Evolutionary conservation across 2,797 vertebrate species (phyloP), one percentile per base, ranked within the genome.

Genomic region (Sorex maritimensis): DNA sequence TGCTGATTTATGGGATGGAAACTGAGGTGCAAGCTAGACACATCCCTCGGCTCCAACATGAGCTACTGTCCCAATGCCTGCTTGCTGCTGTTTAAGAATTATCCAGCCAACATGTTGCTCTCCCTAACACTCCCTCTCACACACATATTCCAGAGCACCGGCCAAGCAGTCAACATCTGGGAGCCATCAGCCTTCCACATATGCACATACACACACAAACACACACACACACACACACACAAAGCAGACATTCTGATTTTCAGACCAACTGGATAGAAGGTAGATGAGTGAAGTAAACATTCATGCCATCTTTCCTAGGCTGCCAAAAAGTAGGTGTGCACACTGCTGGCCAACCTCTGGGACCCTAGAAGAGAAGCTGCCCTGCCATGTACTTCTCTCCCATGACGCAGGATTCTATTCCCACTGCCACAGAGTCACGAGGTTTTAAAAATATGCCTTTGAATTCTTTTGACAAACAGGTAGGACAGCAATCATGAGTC

Each of bases 191-290:
- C 30, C 26, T 0, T 5, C 63, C 10, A 17, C 30, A 52, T 14
- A 52, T 11, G 88, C 74, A 44, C 61, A 61, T 15, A 61, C 21
- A 23, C 17, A 61, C 21, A 23, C 19, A 61, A 10, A 15, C 52
- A 55, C 52, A 14, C 52, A 55, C 17, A 17, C 58, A 61, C 21
- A 23, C 17, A 61, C 7, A 61, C 55, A 77, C 38, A 88, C 67
- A 52, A 74, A 73, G 79, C 67, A 92, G 87, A 87, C 93, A 67
- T 85, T 92, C 82, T 30, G 81, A 52, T 87, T 95, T 90, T 87
- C 67, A 46, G 73, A 92, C 73, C 55, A 78, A 81, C 23, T 74
- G 73, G 67, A 89, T 30, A 13, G 55, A 80, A 80, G 79, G 46
- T 55, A 86, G 0, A 3, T 34, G 83, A 92, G 78, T 3, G 1